phyloP scores from a whole-genome alignment of 2,113 vertebrate genomes.

The Scomber scombrus region DNA sequence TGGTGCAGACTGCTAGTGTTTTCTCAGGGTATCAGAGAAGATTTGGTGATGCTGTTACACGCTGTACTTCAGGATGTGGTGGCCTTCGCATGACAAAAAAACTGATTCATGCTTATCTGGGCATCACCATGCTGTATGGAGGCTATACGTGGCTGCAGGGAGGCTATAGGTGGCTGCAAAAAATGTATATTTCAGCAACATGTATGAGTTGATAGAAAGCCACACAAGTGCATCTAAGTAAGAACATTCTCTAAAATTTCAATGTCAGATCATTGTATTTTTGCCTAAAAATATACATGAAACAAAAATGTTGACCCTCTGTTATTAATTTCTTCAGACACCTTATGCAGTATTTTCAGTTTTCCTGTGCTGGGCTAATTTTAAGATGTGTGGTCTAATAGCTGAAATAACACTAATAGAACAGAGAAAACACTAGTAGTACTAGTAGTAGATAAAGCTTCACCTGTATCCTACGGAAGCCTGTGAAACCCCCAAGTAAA shows the following conservation, averaged over 20 bases:
- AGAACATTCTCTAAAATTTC: too few relatives aligned
- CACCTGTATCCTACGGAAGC: neutral
- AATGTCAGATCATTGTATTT: too few relatives aligned
- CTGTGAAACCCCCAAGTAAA: neutral
- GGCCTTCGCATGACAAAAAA: neutral
- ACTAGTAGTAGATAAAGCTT: neutral
- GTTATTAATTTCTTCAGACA: too few relatives aligned
- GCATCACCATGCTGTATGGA: constrained; percentile 20
- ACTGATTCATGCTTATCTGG: constrained; percentile 52
- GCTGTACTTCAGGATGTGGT: constrained; percentile 67
- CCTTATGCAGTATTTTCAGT: too few relatives aligned
- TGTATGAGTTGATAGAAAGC: neutral
- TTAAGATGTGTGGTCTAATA: neutral
- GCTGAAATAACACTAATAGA: too few relatives aligned
- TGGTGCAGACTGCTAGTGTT: constrained; percentile 5
- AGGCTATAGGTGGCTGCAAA: neutral
- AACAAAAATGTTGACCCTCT: too few relatives aligned
- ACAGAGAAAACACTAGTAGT: too few relatives aligned
- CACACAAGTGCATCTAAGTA: too few relatives aligned
- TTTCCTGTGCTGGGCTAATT: too few relatives aligned
- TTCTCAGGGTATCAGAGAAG: neutral
- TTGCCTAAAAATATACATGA: too few relatives aligned
- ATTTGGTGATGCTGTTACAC: neutral
- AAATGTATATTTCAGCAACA: too few relatives aligned
- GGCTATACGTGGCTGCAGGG: neutral